Evolutionary conservation across 1,140 invertebrate genomes (phyloP).

Genomic region (Drepana arcuata): DNA sequence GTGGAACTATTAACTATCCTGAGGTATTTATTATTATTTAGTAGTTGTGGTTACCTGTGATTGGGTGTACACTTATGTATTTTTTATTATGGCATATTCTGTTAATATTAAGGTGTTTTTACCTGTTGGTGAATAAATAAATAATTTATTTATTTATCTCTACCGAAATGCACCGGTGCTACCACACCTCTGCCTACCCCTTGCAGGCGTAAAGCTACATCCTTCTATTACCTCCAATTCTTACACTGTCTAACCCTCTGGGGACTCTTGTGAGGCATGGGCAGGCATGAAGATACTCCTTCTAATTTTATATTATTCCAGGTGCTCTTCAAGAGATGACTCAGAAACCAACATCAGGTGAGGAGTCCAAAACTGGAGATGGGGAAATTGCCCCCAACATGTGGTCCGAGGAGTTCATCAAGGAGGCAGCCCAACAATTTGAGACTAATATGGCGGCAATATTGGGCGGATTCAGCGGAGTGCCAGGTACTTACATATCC

Average conservation of each 20-base stretch:
- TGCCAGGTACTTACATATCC: no score
- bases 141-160: neutral
- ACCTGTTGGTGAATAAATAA: no score
- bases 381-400: constrained; percentile 48
- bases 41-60: no score
- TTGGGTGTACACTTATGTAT: no score
- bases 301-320: constrained; percentile 19
- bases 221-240: neutral
- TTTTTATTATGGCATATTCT: no score
- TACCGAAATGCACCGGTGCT: neutral
- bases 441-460: constrained; percentile 75
- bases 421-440: constrained; percentile 75
- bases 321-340: constrained; percentile 75
- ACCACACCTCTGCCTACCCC: no score
- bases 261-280: neutral
- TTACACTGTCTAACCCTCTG: neutral
- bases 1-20: no score
- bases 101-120: no score
- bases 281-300: neutral
- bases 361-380: constrained; percentile 21
- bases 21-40: no score
- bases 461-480: constrained; percentile 59
- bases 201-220: no score
- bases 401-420: constrained; percentile 77
- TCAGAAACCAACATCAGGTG: constrained; percentile 32